Conservation (phyloP, 64 coral and sea anemone species). For the Anthopleura sola region DNA sequence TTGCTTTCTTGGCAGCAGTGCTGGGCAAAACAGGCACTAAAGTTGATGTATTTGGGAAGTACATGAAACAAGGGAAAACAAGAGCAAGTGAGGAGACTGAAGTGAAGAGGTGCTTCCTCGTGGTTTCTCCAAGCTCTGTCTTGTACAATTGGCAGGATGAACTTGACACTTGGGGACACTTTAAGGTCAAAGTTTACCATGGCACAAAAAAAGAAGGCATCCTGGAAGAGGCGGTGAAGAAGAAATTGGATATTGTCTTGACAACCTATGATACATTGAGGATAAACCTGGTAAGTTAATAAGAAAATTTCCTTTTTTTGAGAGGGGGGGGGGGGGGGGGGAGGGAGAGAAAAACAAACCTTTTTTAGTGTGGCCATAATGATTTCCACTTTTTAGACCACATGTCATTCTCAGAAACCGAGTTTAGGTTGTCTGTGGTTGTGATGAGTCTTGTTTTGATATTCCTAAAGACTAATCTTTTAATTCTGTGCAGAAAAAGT, state of each 20-base stretch:
- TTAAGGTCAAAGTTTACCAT: conserved; percentile 58
- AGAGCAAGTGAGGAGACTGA: not conserved
- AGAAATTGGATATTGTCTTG: conserved; percentile 62
- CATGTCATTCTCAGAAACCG: too few species aligned
- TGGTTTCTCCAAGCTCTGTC: conserved; percentile 65
- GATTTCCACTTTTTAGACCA: too few species aligned
- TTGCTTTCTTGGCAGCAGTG: conserved; percentile 83
- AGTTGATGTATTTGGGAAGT: conserved; percentile 77
- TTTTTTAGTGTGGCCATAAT: too few species aligned
- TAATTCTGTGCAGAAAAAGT: conserved; percentile 41
- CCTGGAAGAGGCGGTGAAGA: conserved; percentile 31
- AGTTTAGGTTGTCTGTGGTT: too few species aligned
- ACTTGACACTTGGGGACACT: conserved; percentile 76
- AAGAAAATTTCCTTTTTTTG: not conserved
- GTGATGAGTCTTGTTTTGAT: too few species aligned
- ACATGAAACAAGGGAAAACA: conserved; percentile 36
- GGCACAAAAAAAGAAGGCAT: conserved; percentile 36
- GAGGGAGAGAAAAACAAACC: too few species aligned
- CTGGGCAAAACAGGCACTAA: conserved; percentile 95
- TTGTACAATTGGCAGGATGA: conserved; percentile 82
- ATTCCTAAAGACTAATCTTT: not conserved
- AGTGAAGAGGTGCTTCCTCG: conserved; percentile 36
- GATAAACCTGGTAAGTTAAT: conserved; percentile 68
- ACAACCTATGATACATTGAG: conserved; percentile 75
- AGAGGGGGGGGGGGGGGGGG: too few species aligned